Evolutionary conservation across 2,797 vertebrate species (phyloP), one percentile per base, ranked within the genome.

Genomic region (Cercopithecus petaurista): DNA sequence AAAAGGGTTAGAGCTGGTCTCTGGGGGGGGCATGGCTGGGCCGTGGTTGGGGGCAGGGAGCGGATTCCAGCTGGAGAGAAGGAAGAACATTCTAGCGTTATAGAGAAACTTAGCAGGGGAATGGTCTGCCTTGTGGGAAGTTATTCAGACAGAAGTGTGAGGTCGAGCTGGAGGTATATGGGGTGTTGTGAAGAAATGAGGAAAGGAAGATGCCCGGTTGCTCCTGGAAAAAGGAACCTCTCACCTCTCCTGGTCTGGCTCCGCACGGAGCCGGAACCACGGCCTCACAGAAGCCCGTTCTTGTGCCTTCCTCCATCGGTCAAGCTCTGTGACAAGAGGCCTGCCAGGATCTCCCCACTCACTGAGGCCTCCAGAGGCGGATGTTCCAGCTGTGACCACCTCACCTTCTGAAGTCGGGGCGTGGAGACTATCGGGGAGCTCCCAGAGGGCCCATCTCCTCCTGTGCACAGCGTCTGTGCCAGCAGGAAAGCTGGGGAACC

Each of bases 261-360:
- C 33, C 0, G 1, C 61, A 64, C 17, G 3, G 30, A 64, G 14
- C 30, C 1, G 7, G 61, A 19, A 15, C 61, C 61, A n/a, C 1
- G 7, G 33, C 61, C 14, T n/a, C 61, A 17, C 4, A 21, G 10
- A n/a, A 59, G 64, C 36, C n/a, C 6, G 1, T 36, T 36, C 55
- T 52, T 9, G 3, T 82, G n/a, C 19, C 57, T 36, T 36, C 11
- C 28, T 80, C 5, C 26, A 30, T 57, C 43, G 5, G 28, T 43
- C 22, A 41, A 33, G 14, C 90, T 79, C n/a, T 5, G 4, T 15
- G 15, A 36, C 19, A 13, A 61, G 93, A 41, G 19, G 76, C 93
- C 48, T 80, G 86, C 52, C 70, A 19, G 76, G 22, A 2, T 7
- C 10, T 36, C 26, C 24, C 61, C 77, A 5, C 83, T 19, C 0